Evolutionary conservation across 2,888 invertebrate genomes (phyloP).

Genomic region (Pseudeuparius sepicola): DNA sequence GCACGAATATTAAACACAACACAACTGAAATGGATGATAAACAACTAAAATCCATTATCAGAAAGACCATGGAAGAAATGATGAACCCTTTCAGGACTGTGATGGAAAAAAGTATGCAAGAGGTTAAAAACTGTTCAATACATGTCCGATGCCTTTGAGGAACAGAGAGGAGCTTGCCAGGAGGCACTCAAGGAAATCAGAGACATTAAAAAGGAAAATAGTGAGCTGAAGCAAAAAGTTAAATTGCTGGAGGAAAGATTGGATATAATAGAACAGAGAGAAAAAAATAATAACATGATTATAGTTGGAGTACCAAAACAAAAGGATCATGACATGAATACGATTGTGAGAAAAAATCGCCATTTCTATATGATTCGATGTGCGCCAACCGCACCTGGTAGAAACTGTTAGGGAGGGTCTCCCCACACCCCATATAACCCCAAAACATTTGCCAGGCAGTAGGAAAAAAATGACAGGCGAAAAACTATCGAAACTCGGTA

Average conservation of each 20-base stretch:
- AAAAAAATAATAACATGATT: constrained; percentile 12
- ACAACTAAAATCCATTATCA: no score
- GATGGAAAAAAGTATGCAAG: constrained; percentile 5
- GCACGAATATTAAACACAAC: no score
- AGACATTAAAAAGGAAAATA: constrained; percentile 12
- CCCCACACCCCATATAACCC: no score
- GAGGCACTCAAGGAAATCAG: constrained; percentile 7
- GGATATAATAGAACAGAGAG: constrained; percentile 11
- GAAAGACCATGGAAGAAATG: no score
- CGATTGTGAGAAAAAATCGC: no score
- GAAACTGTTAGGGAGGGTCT: no score
- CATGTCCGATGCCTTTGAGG: constrained; percentile 14
- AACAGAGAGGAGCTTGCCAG: constrained; percentile 10
- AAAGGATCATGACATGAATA: constrained; percentile 2
- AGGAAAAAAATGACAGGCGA: no score
- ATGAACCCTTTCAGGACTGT: constrained; percentile 6
- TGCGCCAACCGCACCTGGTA: no score
- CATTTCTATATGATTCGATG: no score
- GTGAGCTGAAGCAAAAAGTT: constrained; percentile 10
- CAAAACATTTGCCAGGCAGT: no score
- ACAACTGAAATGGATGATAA: no score
- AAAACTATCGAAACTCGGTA: no score
- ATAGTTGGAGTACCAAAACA: constrained; percentile 14
- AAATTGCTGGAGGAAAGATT: constrained; percentile 10
- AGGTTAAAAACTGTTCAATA: constrained; percentile 12